Conservation (phyloP, 1,140 invertebrate genomes). For the Leptoteleia sp. region DNA sequence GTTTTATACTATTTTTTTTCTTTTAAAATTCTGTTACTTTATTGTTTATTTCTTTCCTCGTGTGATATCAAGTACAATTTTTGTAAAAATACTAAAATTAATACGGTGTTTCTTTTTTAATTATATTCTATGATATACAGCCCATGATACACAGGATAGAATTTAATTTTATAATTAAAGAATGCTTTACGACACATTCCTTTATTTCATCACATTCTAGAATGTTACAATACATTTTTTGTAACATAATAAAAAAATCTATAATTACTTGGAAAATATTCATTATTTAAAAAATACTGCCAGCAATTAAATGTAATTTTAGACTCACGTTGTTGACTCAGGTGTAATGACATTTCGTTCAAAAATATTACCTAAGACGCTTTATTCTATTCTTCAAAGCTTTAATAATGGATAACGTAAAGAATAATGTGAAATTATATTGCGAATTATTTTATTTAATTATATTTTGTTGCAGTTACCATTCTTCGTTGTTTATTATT, state of each 20-base stretch:
- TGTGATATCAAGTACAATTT: too few species aligned
- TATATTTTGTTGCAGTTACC: conserved; percentile 1
- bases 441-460: not conserved
- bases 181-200: too few species aligned
- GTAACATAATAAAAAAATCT: not conserved
- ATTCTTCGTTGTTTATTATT: not conserved
- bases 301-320: conserved; percentile 17
- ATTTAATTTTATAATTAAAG: too few species aligned
- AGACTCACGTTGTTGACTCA: conserved; percentile 26
- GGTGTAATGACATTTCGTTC: conserved; percentile 38
- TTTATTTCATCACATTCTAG: too few species aligned
- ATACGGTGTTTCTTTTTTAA: too few species aligned
- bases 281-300: not conserved
- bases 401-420: not conserved
- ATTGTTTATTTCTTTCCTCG: too few species aligned
- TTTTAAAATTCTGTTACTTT: too few species aligned
- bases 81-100: too few species aligned
- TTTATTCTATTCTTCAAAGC: conserved; percentile 16
- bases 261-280: not conserved
- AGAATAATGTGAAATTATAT: too few species aligned
- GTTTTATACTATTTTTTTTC: too few species aligned
- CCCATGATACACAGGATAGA: too few species aligned
- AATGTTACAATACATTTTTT: not conserved
- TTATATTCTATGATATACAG: too few species aligned
- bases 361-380: conserved; percentile 24